Percentiles rank a stretch among this genome's conserved stretches.
These are phyloP conservation scores for Pseudanteris insignis DNA, from an alignment of 2,888 invertebrate genomes.

Conservation along the genomic window DNA sequence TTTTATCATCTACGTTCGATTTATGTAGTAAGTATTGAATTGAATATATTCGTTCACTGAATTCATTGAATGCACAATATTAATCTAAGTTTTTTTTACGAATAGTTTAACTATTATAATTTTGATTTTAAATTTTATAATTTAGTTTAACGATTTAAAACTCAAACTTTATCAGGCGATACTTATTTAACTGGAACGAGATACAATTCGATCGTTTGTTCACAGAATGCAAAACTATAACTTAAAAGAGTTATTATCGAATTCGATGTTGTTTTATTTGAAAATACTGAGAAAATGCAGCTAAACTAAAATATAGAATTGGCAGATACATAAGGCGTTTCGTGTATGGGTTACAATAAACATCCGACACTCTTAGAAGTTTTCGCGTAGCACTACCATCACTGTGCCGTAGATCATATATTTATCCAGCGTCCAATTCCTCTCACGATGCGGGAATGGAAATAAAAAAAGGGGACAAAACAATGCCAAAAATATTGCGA, in stretches of 20 bases:
- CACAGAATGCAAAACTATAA: conserved; percentile 32
- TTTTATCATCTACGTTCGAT: too few relatives aligned
- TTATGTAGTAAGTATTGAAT: too few relatives aligned
- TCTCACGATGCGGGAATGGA: conserved; percentile 14
- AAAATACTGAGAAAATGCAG: conserved; percentile 24
- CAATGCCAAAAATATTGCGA: conserved; percentile 21
- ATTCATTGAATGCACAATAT: too few relatives aligned
- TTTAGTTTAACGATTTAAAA: too few relatives aligned
- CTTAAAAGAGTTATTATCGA: conserved; percentile 36
- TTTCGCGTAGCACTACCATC: conserved; percentile 23
- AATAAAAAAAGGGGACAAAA: conserved; percentile 25
- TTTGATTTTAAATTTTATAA: too few relatives aligned
- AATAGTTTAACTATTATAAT: too few relatives aligned
- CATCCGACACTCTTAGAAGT: conserved; percentile 24
- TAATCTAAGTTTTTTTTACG: too few relatives aligned
- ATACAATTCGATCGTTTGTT: conserved; percentile 28
- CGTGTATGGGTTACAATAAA: too few relatives aligned
- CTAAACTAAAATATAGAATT: conserved; percentile 44
- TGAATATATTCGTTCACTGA: too few relatives aligned
- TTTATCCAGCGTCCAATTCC: conserved; percentile 39
- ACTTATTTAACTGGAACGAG: conserved; percentile 5
- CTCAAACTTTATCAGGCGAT: too few relatives aligned
- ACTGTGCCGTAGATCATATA: conserved; percentile 29
- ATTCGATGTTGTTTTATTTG: conserved; percentile 31
- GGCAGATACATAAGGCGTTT: conserved; percentile 44